Evolutionary conservation across 2,888 invertebrate genomes (phyloP).

Genomic region (Cheilosia variabilis): DNA sequence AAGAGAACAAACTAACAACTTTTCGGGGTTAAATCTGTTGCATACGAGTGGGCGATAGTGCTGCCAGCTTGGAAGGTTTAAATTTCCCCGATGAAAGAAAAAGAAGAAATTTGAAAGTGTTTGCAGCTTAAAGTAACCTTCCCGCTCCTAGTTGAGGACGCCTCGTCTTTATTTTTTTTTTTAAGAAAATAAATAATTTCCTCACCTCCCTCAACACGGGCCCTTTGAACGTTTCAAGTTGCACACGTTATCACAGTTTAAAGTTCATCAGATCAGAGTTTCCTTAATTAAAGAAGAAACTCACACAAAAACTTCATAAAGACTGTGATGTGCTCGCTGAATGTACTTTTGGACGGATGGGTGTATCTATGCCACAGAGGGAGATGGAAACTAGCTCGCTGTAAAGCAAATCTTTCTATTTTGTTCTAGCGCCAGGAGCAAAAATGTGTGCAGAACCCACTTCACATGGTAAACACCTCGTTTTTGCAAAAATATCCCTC

Average conservation of each 20-base stretch:
- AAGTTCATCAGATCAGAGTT: constrained; percentile 73
- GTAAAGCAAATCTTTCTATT: constrained; percentile 13
- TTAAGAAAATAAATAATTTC: constrained; percentile 14
- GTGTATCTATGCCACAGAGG: constrained; percentile 16
- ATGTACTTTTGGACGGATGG: constrained; percentile 2
- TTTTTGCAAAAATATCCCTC: constrained; percentile 73
- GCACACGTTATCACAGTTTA: constrained; percentile 64
- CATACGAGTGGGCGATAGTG: constrained; percentile 56
- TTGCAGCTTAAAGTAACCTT: neutral
- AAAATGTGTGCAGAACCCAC: constrained; percentile 61
- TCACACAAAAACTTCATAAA: constrained; percentile 73
- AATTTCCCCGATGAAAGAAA: constrained; percentile 10
- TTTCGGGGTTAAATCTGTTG: constrained; percentile 70
- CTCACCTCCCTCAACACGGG: constrained; percentile 6
- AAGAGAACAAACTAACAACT: constrained; percentile 10
- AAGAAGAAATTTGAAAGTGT: neutral
- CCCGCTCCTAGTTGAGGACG: too few species aligned
- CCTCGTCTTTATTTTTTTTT: too few species aligned
- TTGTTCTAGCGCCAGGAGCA: neutral
- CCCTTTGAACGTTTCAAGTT: constrained; percentile 25
- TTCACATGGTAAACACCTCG: constrained; percentile 76
- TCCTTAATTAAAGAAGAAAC: constrained; percentile 75
- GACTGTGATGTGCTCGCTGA: constrained; percentile 33
- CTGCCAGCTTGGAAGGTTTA: constrained; percentile 36
- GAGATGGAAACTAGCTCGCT: neutral